Evolutionary conservation across 2,113 vertebrate species (phyloP), one percentile per base, ranked within the genome.

Genomic region (Danionella cerebrum): DNA sequence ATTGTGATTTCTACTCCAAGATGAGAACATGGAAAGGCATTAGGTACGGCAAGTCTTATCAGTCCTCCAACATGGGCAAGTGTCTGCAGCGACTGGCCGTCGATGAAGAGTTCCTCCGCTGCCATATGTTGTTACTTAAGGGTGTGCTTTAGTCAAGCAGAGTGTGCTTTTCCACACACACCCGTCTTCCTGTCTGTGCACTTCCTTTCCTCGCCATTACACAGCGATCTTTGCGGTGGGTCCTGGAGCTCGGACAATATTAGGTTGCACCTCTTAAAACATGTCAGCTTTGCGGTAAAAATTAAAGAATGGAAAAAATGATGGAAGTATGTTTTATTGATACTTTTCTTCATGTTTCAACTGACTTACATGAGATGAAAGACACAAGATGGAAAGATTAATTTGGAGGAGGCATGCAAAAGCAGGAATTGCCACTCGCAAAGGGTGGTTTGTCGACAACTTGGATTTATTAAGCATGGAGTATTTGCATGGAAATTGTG

Each of bases 81-180:
- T 45, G 62, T 54, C 44, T n/a, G n/a, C 27, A 66, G 51, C 57
- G 59, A 77, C 80, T 1, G 10, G n/a, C 19, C 54, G 2, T 22
- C 36, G 14, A 78, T n/a, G 76, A 78, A 70, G 77, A 84, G 85
- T 84, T 86, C 79, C 82, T 87, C 79, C 79, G 47, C 77, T 80
- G 76, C 84, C 87, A 89, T 86, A 78, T 89, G 87, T 88, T 88
- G 87, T 87, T 89, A 89, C 88, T 89, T 89, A 89, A 88, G 83
- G 71, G 72, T 72, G 77, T 80, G 72, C 81, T 78, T 76, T 76
- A 79, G 88, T 86, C 88, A 87, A 88, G 84, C 82, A 54, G 83
- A 83, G 81, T 73, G 82, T 83, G 77, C 85, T 87, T 87, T 88
- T 89, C 88, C 88, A 88, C 82, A 83, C 88, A 89, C 86, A 76